Percentiles rank a stretch among this genome's conserved stretches.
phyloP scores from a whole-genome alignment of 2,113 vertebrate species.

The Sigmodon hispidus region DNA sequence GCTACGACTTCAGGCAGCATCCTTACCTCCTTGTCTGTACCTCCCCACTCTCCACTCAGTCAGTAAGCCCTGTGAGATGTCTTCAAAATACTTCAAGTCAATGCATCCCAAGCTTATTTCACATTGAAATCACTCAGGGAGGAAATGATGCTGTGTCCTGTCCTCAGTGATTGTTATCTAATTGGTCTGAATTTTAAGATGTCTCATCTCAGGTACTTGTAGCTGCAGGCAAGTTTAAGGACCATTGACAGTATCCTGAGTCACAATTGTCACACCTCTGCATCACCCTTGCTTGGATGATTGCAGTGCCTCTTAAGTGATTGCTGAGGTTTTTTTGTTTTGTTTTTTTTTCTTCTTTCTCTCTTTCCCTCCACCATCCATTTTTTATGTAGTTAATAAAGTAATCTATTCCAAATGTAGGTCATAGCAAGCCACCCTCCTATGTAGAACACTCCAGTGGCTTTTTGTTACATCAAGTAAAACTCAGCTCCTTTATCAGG shows the following conservation, averaged over 20 bases:
- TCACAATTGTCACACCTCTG: not conserved
- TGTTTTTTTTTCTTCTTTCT: too few relatives aligned
- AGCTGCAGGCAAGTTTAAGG: not conserved
- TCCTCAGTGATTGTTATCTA: not conserved
- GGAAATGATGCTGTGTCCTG: not conserved
- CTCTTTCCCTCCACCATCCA: not conserved
- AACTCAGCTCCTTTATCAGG: not conserved
- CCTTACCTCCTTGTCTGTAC: not conserved
- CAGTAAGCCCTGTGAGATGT: not conserved
- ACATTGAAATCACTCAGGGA: not conserved
- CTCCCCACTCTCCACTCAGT: not conserved
- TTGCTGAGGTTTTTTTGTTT: not conserved
- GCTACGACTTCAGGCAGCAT: not conserved
- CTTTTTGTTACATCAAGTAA: not conserved
- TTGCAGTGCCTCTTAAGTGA: not conserved
- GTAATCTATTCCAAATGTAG: conserved; percentile 13
- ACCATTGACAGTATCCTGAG: not conserved
- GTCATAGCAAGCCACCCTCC: not conserved
- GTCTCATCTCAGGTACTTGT: not conserved
- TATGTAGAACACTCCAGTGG: not conserved
- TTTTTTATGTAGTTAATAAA: not conserved
- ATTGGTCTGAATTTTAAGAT: not conserved
- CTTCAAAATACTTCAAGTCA: not conserved
- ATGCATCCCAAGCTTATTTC: not conserved
- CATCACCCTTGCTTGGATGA: not conserved